Evolutionary conservation across 2,113 vertebrate genomes (phyloP), one percentile per base, ranked within the genome.

Genomic region (Notarius quadriscutis): DNA sequence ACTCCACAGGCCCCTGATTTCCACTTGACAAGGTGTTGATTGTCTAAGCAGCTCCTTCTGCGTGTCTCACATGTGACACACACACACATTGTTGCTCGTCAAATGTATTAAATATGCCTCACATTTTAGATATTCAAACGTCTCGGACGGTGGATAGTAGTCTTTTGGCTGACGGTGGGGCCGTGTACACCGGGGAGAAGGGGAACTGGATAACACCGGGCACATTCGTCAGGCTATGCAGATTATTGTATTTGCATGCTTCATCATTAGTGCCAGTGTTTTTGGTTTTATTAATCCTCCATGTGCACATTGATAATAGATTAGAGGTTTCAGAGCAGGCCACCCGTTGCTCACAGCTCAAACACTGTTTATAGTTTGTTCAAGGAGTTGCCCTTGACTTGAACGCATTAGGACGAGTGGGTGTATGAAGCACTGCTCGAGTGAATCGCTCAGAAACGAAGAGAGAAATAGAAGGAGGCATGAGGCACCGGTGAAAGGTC

Each of bases 11-110:
- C 50, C 58, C 53, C 87, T 81, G 34, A 22, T 67, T 78, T 85
- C 58, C 84, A 30, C 41, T 69, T 81, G 69, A 86, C 69, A 51
- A 78, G 87, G 84, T 81, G 87, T 82, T 88, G 78, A 88, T 88
- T 88, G 84, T 55, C 77, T 74, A 34, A 81, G 62, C 87, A 85
- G 62, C 53, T 71, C 34, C 58, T 53, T 85, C 77, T 75, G 84
- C 25, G 17, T 85, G 84, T 74, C 78, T 74, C 53, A 30, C 11
- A 83, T 86, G 69, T 88, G 41, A 81, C 65, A 81, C 58, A 50
- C 17, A 60, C 83, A 81, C 65, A 81, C 34, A 77, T 69, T 81
- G 69, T 67, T 50, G 12, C 69, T 67, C 63, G 25, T 83, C 20
- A 74, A 53, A 87, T 20, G n/a, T 17, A 79, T 15, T 14, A 57